Conservation (phyloP, 1,140 invertebrate genomes). For the Ericerus pela region DNA sequence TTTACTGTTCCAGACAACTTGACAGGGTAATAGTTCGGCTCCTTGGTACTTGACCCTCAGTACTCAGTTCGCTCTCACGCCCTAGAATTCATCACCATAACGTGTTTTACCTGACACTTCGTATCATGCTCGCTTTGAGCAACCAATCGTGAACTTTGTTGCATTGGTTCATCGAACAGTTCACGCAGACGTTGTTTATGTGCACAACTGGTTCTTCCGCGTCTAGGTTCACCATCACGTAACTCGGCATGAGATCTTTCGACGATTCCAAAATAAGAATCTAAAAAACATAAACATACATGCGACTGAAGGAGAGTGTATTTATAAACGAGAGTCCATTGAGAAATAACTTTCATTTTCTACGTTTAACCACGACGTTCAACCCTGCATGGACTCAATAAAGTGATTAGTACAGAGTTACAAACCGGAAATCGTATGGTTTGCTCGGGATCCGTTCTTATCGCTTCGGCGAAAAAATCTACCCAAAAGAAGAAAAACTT, state of each 20-base stretch:
- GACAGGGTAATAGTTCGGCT: too few species aligned
- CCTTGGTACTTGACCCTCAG: too few species aligned
- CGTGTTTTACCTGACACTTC: conserved; percentile 56
- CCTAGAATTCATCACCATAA: too few species aligned
- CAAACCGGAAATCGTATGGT: conserved; percentile 78
- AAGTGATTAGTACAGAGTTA: too few species aligned
- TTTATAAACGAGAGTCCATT: background rate
- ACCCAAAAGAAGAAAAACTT: conserved; percentile 95
- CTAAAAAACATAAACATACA: too few species aligned
- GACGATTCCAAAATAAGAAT: conserved; percentile 82
- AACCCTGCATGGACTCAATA: too few species aligned
- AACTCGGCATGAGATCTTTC: conserved; percentile 85
- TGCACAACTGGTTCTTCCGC: conserved; percentile 81
- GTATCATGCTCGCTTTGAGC: conserved; percentile 80
- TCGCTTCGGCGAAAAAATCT: conserved; percentile 95
- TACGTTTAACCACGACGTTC: too few species aligned
- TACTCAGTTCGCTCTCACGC: too few species aligned
- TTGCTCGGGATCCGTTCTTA: conserved; percentile 56
- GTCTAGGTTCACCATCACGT: conserved; percentile 85
- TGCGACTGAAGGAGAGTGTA: background rate
- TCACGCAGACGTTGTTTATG: conserved; percentile 69
- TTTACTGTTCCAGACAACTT: background rate
- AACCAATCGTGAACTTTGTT: conserved; percentile 84
- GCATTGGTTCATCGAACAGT: conserved; percentile 56
- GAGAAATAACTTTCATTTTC: conserved; percentile 15